Base-by-base conservation (phyloP, 2,888 invertebrate species). In the Argyresthia albistria region DNA sequence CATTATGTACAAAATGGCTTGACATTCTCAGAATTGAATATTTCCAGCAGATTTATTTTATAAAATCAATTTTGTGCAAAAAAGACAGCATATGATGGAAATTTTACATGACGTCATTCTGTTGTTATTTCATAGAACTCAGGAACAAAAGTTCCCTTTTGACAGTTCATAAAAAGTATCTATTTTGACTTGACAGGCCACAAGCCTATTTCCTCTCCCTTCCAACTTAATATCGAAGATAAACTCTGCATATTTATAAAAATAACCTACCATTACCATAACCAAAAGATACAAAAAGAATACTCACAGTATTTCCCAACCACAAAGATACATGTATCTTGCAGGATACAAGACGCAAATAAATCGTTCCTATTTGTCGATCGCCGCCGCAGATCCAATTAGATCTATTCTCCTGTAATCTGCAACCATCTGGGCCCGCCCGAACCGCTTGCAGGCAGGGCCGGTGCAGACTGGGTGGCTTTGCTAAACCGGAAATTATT, bases 361-460 rank as follows among this genome's bases (percentile, higher is more conserved):
- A 69, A 70, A 72, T 60, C 62, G 54, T 56, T 57, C 62, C 68
- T 65, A 76, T 76, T 75, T 72, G 70, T 75, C 68, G 57, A 25
- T 25, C 58, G 48, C 35, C 61, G 58, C 54, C 57, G 52, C 55
- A 56, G 57, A 59, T 68, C 72, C 73, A 76, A 72, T 75, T 73
- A 71, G 68, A 69, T 65, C 69, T 66, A 64, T 60, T 64, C 71
- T 68, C 63, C 65, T 70, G 66, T 73, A 67, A 69, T 70, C 67
- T 60, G 63, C 63, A 61, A 65, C 58, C 75, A 75, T 72, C 73
- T 75, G 73, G 59, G 64, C 51, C 62, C 54, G 43, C 39, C 39
- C n/a, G 25, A 25, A 25, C 25, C 25, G 25, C 25, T 25, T 25
- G 25, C 25, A 25, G 25, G 4, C 39, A 39, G 39, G 10, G 3